Base-by-base conservation (phyloP, 2,888 invertebrate species). In the Watsonalla cultraria region DNA sequence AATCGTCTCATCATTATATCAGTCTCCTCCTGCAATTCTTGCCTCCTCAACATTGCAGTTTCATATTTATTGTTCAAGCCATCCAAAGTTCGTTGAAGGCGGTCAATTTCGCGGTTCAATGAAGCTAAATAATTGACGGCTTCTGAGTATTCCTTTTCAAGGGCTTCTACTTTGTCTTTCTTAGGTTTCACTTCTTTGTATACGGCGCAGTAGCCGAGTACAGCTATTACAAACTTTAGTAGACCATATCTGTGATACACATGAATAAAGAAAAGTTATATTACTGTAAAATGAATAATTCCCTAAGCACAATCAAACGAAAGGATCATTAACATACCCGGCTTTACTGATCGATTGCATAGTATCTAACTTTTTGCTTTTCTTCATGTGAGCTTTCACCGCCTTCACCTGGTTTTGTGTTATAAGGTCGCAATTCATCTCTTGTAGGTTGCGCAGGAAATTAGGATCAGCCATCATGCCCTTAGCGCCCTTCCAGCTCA, bases 381-480 rank as follows among this genome's bases (percentile, higher is more conserved):
- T 92, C 76, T 95, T 95, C 92, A 96, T 92, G 72, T 96, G 95
- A 0, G 93, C 86, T 59, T 93, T 94, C 7, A 95, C 94, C 0
- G 92, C 92, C 63, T 93, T 93, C 11, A 95, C 93, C 76, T 96
- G 96, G 9, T 90, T 91, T 62, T 92, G 91, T 0, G 96, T 95
- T 57, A 96, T 94, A 5, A 93, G 91, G 70, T 96, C 95, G 68
- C 94, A 96, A 76, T 98, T 96, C 94, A 98, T 95, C 80, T 97
- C 96, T 83, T 95, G 95, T 42, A 98, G 90, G 52, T 92, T 92
- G 52, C 92, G 92, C 45, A 98, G 81, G 83, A 98, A 98, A 80
- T 93, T 95, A 0, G 96, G 95, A 75, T 98, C 98, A 0, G 96
- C 94, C 97, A 98, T 97, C 95, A 98, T 96, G 2, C 93, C 96